These are phyloP conservation scores for Eupleurogrammus muticus DNA, from an alignment of 2,797 vertebrate species.

Conservation along the genomic window DNA sequence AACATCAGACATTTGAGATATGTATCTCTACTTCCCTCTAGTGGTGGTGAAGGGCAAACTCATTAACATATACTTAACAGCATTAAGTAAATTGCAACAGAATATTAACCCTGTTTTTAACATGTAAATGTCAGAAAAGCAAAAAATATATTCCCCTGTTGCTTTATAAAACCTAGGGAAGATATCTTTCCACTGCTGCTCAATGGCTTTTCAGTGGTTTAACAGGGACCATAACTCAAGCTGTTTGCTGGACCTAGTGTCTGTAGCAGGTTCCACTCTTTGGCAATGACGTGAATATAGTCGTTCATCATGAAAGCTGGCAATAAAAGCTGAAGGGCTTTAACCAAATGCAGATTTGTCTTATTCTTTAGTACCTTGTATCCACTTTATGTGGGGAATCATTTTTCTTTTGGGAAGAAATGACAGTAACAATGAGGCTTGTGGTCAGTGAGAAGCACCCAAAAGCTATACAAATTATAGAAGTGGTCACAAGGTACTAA, in stretches of 20 bases:
- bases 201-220: constrained; percentile 30
- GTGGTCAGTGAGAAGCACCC: constrained; percentile 13
- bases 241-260: constrained; percentile 19
- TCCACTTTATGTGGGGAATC: constrained; percentile 10
- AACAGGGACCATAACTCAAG: constrained; percentile 14
- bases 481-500: constrained; percentile 4
- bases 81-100: not conserved
- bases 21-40: constrained; percentile 74
- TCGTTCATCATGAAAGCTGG: constrained; percentile 28
- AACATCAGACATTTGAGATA: constrained; percentile 32
- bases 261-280: constrained; percentile 35
- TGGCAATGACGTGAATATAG: constrained; percentile 23
- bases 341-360: constrained; percentile 21
- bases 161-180: not conserved
- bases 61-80: not conserved
- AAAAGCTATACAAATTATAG: not conserved
- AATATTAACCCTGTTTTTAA: not conserved
- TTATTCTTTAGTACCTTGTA: constrained; percentile 9
- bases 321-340: not conserved
- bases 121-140: constrained; percentile 10
- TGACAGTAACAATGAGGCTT: constrained; percentile 24
- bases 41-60: constrained; percentile 46
- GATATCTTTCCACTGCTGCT: constrained; percentile 9
- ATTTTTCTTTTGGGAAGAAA: constrained; percentile 3
- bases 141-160: not conserved